phyloP scores from a whole-genome alignment of 1,140 invertebrate species.

The Mamestra configurata region DNA sequence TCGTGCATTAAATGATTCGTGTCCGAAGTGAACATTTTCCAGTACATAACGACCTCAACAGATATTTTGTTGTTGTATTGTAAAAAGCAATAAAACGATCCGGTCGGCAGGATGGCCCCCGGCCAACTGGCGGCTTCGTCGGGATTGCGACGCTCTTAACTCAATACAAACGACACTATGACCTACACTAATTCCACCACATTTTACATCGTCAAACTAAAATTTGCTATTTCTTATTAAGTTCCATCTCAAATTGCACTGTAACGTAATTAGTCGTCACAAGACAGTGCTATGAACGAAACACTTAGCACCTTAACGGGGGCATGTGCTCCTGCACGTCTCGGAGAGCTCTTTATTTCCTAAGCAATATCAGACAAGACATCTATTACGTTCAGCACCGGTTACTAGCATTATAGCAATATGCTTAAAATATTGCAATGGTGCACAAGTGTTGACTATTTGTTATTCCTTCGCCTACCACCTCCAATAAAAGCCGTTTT shows the following conservation, averaged over 20 bases:
- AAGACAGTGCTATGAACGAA: background rate
- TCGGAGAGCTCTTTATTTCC: background rate
- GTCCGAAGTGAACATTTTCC: slow-evolving; percentile 18
- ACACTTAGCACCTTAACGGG: background rate
- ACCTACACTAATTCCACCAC: slow-evolving; percentile 59
- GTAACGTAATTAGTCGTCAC: background rate
- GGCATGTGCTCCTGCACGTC: background rate
- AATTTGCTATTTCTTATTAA: slow-evolving; percentile 57
- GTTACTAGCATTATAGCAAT: slow-evolving; percentile 29
- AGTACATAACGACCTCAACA: slow-evolving; percentile 32
- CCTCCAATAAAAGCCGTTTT: slow-evolving; percentile 41
- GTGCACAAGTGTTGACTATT: slow-evolving; percentile 45
- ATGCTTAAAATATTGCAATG: slow-evolving; percentile 41
- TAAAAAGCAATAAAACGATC: slow-evolving; percentile 57
- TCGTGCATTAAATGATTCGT: slow-evolving; percentile 39
- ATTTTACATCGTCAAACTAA: slow-evolving; percentile 60
- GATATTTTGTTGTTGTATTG: slow-evolving; percentile 51
- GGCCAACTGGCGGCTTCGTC: slow-evolving; percentile 64
- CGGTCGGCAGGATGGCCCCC: slow-evolving; percentile 58
- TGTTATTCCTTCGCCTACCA: slow-evolving; percentile 42
- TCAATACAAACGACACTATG: slow-evolving; percentile 57
- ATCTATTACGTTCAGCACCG: slow-evolving; percentile 1
- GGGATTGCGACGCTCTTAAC: slow-evolving; percentile 55
- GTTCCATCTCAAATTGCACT: background rate
- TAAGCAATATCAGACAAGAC: slow-evolving; percentile 11